A percentile compares a stretch with the other conserved stretches of the same genome.
phyloP scores from a whole-genome alignment of 2,888 invertebrate species.

The Diarsia brunnea region DNA sequence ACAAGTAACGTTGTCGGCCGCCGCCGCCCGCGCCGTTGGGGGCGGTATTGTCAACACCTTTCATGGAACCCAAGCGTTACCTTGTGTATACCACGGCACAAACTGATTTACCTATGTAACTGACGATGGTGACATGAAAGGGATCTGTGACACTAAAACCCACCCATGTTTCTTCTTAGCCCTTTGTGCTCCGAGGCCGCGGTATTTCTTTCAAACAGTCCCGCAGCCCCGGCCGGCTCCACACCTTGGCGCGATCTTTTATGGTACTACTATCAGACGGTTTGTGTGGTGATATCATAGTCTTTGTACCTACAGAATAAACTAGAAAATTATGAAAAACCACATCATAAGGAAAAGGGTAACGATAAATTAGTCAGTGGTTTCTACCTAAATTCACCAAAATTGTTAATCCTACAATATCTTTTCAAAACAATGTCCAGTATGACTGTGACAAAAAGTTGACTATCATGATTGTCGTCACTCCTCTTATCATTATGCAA shows the following conservation, averaged over 20 bases:
- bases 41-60: no score
- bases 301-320: not conserved
- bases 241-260: not conserved
- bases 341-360: conserved; percentile 31
- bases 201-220: no score
- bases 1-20: no score
- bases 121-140: no score
- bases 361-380: conserved; percentile 25
- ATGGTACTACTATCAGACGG: not conserved
- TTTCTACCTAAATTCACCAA: not conserved
- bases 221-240: no score
- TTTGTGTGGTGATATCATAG: not conserved
- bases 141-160: no score
- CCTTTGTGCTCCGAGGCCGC: no score
- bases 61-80: no score
- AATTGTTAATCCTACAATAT: conserved; percentile 13
- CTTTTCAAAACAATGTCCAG: not conserved
- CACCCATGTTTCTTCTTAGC: no score
- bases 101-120: no score
- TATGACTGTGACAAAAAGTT: conserved; percentile 14
- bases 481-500: not conserved
- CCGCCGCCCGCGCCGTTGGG: no score
- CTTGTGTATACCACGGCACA: no score
- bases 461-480: conserved; percentile 15
- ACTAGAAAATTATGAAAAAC: conserved; percentile 7